These are phyloP conservation scores for Notospermus geniculatus DNA, from an alignment of 1,140 invertebrate species.

Conservation along the genomic window DNA sequence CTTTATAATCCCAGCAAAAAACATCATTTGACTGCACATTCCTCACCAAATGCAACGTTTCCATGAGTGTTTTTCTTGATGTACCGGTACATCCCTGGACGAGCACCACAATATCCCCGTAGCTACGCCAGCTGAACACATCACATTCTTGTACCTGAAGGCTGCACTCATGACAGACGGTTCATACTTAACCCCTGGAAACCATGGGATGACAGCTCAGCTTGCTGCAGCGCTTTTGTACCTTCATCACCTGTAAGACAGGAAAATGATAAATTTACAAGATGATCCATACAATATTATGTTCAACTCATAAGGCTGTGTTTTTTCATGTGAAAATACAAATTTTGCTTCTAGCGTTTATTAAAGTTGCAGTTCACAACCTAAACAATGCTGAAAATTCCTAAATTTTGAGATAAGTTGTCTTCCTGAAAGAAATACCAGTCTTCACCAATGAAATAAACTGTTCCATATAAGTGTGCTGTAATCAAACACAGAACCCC, in stretches of 20 bases:
- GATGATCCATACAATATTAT: constrained; percentile 11
- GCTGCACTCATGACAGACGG: not conserved
- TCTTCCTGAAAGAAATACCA: not conserved
- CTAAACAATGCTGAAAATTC: not conserved
- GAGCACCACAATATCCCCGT: too few species aligned
- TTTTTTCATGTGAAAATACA: constrained; percentile 8
- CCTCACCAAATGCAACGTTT: too few species aligned
- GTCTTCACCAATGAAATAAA: too few species aligned
- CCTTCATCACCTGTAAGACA: constrained; percentile 51
- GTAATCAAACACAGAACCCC: too few species aligned
- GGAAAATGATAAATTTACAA: constrained; percentile 23
- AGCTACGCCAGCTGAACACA: too few species aligned
- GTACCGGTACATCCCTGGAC: too few species aligned
- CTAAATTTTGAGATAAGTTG: not conserved
- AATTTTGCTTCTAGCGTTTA: not conserved
- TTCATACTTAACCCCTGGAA: constrained; percentile 56
- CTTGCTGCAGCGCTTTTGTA: constrained; percentile 51
- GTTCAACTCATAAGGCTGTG: too few species aligned
- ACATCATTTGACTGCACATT: too few species aligned
- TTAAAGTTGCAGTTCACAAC: not conserved
- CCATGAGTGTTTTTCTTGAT: too few species aligned
- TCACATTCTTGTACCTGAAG: too few species aligned
- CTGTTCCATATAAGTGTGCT: too few species aligned
- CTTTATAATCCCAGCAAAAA: too few species aligned
- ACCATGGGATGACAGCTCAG: constrained; percentile 55